Evolutionary conservation across 2,888 invertebrate genomes (phyloP), one percentile per base, ranked within the genome.

Genomic region (Resseliella maxima): DNA sequence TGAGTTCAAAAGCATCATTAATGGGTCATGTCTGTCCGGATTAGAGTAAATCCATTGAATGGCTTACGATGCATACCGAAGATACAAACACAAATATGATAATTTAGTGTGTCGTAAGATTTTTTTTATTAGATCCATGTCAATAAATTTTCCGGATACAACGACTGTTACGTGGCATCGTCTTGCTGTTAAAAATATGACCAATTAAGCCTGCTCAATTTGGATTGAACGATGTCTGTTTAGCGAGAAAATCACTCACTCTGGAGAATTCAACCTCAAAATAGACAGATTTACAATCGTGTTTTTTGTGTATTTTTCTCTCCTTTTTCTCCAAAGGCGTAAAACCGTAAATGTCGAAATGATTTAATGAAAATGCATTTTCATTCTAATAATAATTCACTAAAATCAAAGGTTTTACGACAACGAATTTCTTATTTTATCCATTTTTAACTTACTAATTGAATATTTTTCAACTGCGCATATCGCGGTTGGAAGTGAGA

Each of bases 1-100:
- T 15, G 72, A 72, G 72, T 72, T 72, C 72, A 72, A 72, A 72
- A 31, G 15, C 27, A 15, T 72, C 72, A 72, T 31, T 15, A 72
- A 72, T 72, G 15, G 31, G 72, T 72, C 72, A 31, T 35, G 72
- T 31, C 15, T 72, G 0, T 24, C 72, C 12, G 72, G 72, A 31
- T 72, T 35, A 72, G 18, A 72, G 31, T 31, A 72, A 72, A 72
- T 72, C 31, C 15, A 31, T 35, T n/a, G 15, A 72, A 72, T 72
- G 72, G 59, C 10, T 59, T 59, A 24, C 59, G 12, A 0, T 27
- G 59, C 24, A 21, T 50, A 50, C 2, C 21, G 18, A 24, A 21
- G 50, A 6, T 6, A 50, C 5, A 50, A 50, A 41, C 12, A 12
- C 5, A 8, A 41, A 41, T 41, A 8, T 5, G 41, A 41, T 18